These are phyloP conservation scores for Apeira syringaria DNA, from an alignment of 2,888 invertebrate species.

Conservation along the genomic window DNA sequence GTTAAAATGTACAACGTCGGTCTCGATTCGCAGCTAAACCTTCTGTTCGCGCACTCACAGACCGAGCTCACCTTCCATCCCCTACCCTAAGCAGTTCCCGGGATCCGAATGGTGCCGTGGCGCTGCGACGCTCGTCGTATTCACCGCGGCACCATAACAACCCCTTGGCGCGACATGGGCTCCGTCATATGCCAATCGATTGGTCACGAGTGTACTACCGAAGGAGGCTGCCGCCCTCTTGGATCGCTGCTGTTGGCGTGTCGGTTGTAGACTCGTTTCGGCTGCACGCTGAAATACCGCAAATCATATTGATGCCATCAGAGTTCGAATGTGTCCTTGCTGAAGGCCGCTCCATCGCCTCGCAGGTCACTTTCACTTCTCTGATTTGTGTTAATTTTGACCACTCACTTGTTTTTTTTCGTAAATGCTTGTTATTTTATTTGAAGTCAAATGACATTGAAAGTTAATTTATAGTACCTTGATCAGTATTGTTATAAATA, in stretches of 20 bases:
- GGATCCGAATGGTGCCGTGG: conserved; percentile 65
- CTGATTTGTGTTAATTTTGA: not conserved
- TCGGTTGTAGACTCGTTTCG: conserved; percentile 52
- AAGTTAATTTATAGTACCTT: conserved; percentile 15
- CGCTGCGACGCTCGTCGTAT: conserved; percentile 38
- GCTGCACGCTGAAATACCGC: conserved; percentile 32
- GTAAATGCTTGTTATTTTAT: not conserved
- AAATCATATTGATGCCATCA: conserved; percentile 27
- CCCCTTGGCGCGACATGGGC: conserved; percentile 71
- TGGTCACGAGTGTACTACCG: conserved; percentile 66
- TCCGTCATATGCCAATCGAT: conserved; percentile 72
- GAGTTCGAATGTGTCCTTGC: conserved; percentile 28
- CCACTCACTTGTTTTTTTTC: too few species aligned
- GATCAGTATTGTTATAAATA: conserved; percentile 50
- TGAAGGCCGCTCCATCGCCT: conserved; percentile 23
- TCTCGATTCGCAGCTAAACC: conserved; percentile 86
- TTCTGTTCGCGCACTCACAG: conserved; percentile 86
- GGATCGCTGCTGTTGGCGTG: conserved; percentile 37
- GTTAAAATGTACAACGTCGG: conserved; percentile 86
- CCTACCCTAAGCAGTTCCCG: conserved; percentile 58
- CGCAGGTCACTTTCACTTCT: conserved; percentile 4
- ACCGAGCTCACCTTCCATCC: conserved; percentile 87
- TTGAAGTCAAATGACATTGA: not conserved
- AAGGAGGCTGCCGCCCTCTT: conserved; percentile 39
- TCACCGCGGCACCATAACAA: conserved; percentile 61